Evolutionary conservation across 2,113 vertebrate genomes (phyloP).

Genomic region (Castor canadensis): DNA sequence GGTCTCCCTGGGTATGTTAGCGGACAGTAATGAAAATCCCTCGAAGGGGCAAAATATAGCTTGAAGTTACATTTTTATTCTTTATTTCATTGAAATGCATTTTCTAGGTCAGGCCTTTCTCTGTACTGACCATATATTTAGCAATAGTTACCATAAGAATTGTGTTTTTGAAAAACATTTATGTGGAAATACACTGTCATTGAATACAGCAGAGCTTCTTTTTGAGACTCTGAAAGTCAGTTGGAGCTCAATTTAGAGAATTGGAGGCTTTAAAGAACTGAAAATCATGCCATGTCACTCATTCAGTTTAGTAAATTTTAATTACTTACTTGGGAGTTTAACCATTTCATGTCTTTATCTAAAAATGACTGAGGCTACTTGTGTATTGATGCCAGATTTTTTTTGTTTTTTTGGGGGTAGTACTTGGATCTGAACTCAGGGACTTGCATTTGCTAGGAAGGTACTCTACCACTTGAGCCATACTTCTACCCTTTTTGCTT

Average conservation of each 20-base stretch:
- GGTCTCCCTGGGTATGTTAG: not conserved
- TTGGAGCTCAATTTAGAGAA: conserved; percentile 9
- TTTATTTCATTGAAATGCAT: conserved; percentile 37
- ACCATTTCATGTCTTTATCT: not conserved
- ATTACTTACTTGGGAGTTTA: conserved; percentile 24
- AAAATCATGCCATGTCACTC: not conserved
- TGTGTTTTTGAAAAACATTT: not conserved
- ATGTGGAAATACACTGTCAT: not conserved
- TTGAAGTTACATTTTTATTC: conserved; percentile 41
- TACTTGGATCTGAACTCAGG: no score
- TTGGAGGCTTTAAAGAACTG: not conserved
- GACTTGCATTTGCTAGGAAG: no score
- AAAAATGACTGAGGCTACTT: not conserved
- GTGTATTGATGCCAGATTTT: not conserved
- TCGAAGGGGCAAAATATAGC: not conserved
- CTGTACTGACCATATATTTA: not conserved
- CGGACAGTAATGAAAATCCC: not conserved
- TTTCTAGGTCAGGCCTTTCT: conserved; percentile 21
- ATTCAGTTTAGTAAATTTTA: conserved; percentile 18
- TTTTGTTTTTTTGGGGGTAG: no score
- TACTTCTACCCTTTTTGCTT: no score
- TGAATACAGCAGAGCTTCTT: not conserved
- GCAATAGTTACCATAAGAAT: conserved; percentile 9
- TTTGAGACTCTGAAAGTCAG: conserved; percentile 35
- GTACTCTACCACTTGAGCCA: no score